Conservation (phyloP, 2,797 vertebrate genomes). For the Micromesistius poutassou region DNA sequence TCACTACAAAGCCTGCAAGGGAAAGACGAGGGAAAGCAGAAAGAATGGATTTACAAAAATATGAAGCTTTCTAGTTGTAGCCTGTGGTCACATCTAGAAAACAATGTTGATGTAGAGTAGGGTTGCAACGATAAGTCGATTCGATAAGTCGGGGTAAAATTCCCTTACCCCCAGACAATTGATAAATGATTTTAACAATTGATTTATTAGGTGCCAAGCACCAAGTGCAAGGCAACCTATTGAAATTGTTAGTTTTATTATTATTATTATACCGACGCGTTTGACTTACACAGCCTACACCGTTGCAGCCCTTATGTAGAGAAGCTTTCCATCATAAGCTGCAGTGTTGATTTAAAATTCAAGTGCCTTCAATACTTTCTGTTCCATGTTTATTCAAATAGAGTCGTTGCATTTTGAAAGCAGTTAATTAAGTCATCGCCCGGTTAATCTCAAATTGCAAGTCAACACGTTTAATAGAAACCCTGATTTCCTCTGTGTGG, state of each 20-base stretch:
- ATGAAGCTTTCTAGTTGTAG: background rate
- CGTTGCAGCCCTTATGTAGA: no score
- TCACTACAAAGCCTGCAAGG: conserved; percentile 74
- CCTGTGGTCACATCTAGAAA: background rate
- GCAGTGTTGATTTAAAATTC: no score
- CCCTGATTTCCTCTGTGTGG: background rate
- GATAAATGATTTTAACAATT: no score
- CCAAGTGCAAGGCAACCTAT: no score
- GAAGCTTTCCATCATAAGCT: background rate
- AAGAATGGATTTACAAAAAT: background rate
- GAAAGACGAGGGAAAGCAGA: background rate
- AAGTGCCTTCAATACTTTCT: background rate
- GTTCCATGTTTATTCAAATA: background rate
- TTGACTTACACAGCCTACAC: no score
- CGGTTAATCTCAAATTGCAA: background rate
- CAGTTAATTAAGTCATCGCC: background rate
- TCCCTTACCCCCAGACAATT: no score
- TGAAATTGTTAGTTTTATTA: no score
- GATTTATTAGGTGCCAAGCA: no score
- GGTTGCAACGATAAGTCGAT: no score
- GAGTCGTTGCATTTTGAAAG: background rate
- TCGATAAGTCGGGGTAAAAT: no score
- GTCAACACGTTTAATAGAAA: background rate
- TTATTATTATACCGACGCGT: no score
- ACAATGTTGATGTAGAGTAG: background rate